These are phyloP conservation scores for Zonotrichia leucophrys DNA, from an alignment of 2,113 vertebrate genomes.

Conservation along the genomic window DNA sequence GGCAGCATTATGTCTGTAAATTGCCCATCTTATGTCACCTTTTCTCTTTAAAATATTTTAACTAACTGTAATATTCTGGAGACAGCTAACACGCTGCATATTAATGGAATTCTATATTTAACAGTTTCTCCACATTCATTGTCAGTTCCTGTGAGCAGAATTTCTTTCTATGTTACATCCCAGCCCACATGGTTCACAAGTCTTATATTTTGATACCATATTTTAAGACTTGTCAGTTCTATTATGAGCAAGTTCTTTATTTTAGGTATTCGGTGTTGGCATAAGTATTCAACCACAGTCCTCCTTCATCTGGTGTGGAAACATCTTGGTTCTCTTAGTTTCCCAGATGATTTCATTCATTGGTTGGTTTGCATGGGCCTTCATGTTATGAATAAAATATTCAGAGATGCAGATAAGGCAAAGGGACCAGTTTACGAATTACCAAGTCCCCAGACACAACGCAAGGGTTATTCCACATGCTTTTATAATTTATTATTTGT, in stretches of 20 bases:
- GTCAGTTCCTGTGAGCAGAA: not conserved
- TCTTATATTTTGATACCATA: not conserved
- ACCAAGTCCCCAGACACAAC: not conserved
- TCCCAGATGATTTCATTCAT: not conserved
- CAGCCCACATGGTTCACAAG: not conserved
- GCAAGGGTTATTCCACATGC: not conserved
- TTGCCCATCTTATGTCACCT: not conserved
- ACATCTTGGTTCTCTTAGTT: not conserved
- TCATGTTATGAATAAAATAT: not conserved
- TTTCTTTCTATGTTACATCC: not conserved
- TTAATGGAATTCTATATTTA: not conserved
- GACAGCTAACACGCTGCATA: not conserved
- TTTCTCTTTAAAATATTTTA: not conserved
- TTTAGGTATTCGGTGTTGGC: not conserved
- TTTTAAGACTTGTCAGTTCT: slow-evolving; percentile 9
- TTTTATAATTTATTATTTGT: no score
- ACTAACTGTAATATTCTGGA: not conserved
- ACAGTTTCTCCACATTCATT: not conserved
- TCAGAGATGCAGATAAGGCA: not conserved
- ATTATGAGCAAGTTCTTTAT: not conserved
- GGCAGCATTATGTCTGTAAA: not conserved
- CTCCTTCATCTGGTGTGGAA: not conserved
- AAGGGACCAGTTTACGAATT: not conserved
- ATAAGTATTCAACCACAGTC: not conserved
- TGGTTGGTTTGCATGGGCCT: not conserved